A percentile compares a stretch with the other conserved stretches of the same genome.
Conservation (phyloP, 2,888 invertebrate genomes). For the Folsomia manolachei region DNA sequence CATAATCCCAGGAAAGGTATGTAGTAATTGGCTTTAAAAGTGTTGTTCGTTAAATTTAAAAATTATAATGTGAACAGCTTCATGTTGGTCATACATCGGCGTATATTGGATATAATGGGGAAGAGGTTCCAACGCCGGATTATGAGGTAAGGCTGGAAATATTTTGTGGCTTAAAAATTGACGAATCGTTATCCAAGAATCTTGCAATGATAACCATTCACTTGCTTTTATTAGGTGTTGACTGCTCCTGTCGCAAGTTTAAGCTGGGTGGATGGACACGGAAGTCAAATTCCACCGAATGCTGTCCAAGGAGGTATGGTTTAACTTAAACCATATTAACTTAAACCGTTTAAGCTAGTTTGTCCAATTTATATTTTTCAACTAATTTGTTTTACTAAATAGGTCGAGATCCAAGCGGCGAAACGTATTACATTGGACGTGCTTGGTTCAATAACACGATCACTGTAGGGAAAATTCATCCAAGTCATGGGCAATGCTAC, state of each 20-base stretch:
- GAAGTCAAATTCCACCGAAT: constrained; percentile 27
- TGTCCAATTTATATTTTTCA: not conserved
- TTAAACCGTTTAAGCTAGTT: not conserved
- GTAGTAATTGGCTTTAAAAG: too few species aligned
- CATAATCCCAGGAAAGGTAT: constrained; percentile 26
- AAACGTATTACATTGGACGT: constrained; percentile 35
- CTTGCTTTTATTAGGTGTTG: constrained; percentile 24
- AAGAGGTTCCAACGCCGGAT: constrained; percentile 14
- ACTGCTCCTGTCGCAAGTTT: constrained; percentile 34
- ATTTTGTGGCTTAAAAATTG: not conserved
- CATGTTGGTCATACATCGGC: constrained; percentile 16
- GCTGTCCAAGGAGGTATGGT: constrained; percentile 26
- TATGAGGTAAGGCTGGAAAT: constrained; percentile 20
- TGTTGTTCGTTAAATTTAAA: too few species aligned
- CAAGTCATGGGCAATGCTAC: constrained; percentile 33
- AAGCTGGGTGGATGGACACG: constrained; percentile 32
- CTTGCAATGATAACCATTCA: not conserved
- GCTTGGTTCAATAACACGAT: constrained; percentile 29
- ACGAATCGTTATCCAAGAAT: too few species aligned
- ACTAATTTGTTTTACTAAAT: not conserved
- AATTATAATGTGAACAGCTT: constrained; percentile 2
- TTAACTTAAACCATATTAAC: too few species aligned
- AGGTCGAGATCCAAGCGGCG: constrained; percentile 31
- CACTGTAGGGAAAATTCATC: constrained; percentile 37
- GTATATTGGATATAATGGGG: constrained; percentile 29